Evolutionary conservation across 2,888 invertebrate species (phyloP).

Genomic region (Heliothis peltigera): DNA sequence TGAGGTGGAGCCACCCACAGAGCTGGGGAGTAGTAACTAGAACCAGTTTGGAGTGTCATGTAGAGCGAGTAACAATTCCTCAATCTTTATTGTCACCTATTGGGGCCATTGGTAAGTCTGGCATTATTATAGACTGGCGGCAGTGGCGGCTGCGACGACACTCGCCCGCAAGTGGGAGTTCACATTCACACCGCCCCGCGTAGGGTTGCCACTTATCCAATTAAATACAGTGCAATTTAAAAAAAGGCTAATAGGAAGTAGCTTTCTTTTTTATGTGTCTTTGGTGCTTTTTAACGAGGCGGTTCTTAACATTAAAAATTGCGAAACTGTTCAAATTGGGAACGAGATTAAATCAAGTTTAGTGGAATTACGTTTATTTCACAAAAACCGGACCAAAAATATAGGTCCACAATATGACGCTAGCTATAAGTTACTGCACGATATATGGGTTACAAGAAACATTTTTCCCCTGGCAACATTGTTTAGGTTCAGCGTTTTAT

Average conservation of each 20-base stretch:
- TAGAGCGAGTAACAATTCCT: constrained; percentile 50
- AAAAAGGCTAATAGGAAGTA: background rate
- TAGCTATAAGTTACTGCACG: constrained; percentile 48
- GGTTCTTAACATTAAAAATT: constrained; percentile 9
- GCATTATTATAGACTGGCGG: constrained; percentile 53
- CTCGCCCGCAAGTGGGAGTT: constrained; percentile 48
- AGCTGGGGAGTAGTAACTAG: constrained; percentile 18
- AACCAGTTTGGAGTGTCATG: constrained; percentile 41
- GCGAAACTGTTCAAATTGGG: background rate
- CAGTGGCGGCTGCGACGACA: constrained; percentile 44
- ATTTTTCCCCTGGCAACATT: constrained; percentile 60
- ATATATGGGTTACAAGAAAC: constrained; percentile 57
- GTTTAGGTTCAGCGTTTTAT: constrained; percentile 61
- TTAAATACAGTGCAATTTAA: background rate
- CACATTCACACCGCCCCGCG: constrained; percentile 47
- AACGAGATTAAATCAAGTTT: background rate
- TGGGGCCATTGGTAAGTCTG: constrained; percentile 57
- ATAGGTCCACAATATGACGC: constrained; percentile 38
- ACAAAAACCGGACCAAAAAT: constrained; percentile 20
- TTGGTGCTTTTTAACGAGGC: no score
- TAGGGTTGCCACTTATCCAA: constrained; percentile 56
- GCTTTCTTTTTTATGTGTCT: background rate
- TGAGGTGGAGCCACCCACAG: constrained; percentile 46
- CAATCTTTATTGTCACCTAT: constrained; percentile 62
- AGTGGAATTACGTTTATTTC: constrained; percentile 25